phyloP scores from a whole-genome alignment of 2,888 invertebrate species.

The Drosophila nigricruria region DNA sequence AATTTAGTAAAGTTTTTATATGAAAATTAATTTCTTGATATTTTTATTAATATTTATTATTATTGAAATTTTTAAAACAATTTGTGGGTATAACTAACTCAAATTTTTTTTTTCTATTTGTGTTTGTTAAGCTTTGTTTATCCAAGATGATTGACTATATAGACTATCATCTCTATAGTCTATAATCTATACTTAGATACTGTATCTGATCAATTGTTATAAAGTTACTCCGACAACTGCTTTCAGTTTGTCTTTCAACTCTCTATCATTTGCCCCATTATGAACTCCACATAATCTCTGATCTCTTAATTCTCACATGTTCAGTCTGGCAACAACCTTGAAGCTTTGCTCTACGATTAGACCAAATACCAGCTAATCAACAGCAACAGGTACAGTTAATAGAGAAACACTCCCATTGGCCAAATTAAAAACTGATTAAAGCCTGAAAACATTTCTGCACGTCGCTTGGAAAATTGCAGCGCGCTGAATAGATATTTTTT shows the following conservation, averaged over 20 bases:
- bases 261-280: background rate
- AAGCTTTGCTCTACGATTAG: slow-evolving; percentile 13
- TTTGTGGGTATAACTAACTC: too few species aligned
- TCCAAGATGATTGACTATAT: too few species aligned
- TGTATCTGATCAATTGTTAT: background rate
- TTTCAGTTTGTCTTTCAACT: background rate
- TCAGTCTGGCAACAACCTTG: slow-evolving; percentile 31
- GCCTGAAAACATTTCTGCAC: slow-evolving; percentile 57
- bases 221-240: background rate
- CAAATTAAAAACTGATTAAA: slow-evolving; percentile 60
- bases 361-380: background rate
- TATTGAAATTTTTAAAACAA: background rate
- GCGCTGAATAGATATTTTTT: slow-evolving; percentile 37
- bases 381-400: background rate
- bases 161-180: background rate
- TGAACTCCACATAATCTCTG: background rate
- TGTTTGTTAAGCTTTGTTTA: too few species aligned
- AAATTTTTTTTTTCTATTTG: too few species aligned
- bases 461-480: slow-evolving; percentile 46
- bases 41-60: background rate
- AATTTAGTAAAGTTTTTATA: background rate
- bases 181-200: background rate
- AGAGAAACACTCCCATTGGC: slow-evolving; percentile 35
- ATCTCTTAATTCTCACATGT: slow-evolving; percentile 33
- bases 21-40: background rate